phyloP scores from a whole-genome alignment of 2,113 vertebrate genomes.

The Lota lota region DNA sequence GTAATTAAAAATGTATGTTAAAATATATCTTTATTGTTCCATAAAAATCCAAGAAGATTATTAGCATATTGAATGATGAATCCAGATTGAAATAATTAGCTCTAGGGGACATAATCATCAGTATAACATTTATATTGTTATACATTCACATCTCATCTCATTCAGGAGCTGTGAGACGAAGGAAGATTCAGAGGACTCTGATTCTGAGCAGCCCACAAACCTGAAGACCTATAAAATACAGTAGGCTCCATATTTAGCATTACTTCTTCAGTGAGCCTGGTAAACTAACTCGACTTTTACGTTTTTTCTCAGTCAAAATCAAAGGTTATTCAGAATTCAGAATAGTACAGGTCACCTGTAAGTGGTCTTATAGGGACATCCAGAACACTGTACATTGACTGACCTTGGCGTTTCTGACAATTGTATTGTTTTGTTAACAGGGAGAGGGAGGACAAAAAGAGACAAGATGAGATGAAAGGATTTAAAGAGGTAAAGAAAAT shows the following conservation, averaged over 20 bases:
- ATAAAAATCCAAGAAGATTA: too few species aligned
- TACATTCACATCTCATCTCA: not conserved
- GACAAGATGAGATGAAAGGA: conserved; percentile 31
- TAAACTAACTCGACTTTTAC: not conserved
- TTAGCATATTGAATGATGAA: too few species aligned
- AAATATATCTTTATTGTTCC: too few species aligned
- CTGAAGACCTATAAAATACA: conserved; percentile 84
- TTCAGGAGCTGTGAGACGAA: conserved; percentile 81
- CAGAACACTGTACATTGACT: not conserved
- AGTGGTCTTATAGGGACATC: not conserved
- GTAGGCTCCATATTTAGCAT: conserved; percentile 47
- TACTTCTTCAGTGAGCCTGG: not conserved
- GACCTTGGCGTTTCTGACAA: not conserved
- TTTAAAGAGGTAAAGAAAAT: conserved; percentile 36
- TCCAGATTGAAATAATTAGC: too few species aligned
- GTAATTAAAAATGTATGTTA: too few species aligned
- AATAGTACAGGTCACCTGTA: not conserved
- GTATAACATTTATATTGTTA: not conserved
- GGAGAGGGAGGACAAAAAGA: conserved; percentile 49
- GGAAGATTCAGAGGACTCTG: conserved; percentile 87
- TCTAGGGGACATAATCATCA: not conserved
- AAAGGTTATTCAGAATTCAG: too few species aligned
- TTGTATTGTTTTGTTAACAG: conserved; percentile 42
- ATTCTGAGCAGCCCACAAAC: conserved; percentile 82
- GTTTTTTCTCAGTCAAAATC: too few species aligned